A percentile compares a stretch with the other conserved stretches of the same genome.
Conservation (phyloP, 2,888 invertebrate genomes). For the Limnephilus rhombicus region DNA sequence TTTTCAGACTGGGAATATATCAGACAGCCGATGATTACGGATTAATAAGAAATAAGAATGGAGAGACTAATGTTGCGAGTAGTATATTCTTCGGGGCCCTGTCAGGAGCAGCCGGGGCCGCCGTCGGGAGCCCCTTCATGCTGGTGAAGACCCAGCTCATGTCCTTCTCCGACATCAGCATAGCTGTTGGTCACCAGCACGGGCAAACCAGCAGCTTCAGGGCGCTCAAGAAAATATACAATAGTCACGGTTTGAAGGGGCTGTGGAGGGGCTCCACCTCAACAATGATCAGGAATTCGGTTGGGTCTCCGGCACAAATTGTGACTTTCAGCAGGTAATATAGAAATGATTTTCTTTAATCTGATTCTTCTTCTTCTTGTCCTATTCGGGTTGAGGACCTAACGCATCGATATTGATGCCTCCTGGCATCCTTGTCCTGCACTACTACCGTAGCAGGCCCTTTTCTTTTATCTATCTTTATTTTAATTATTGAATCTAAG, state of each 20-base stretch:
- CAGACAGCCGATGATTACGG: conserved; percentile 85
- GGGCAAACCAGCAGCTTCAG: conserved; percentile 82
- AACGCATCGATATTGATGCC: too few relatives aligned
- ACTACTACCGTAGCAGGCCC: too few relatives aligned
- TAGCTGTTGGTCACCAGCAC: conserved; percentile 95
- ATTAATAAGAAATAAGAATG: conserved; percentile 79
- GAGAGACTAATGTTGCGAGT: conserved; percentile 82
- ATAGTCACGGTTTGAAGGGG: conserved; percentile 77
- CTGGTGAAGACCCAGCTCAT: conserved; percentile 94
- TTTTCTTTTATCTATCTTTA: not conserved
- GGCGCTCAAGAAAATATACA: conserved; percentile 81
- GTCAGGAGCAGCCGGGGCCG: conserved; percentile 87
- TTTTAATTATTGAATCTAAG: too few relatives aligned
- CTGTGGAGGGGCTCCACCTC: conserved; percentile 88
- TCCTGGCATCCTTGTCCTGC: too few relatives aligned
- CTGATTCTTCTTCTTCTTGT: not conserved
- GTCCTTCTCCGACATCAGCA: conserved; percentile 84
- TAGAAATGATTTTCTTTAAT: conserved; percentile 59
- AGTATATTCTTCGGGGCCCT: conserved; percentile 86
- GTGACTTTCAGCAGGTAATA: conserved; percentile 84
- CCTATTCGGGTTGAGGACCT: too few relatives aligned
- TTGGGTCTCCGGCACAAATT: conserved; percentile 91
- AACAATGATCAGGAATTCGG: conserved; percentile 85
- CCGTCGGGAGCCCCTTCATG: conserved; percentile 91
- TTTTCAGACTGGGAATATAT: conserved; percentile 84